phyloP scores from a whole-genome alignment of 2,113 vertebrate genomes.

The Leptodactylus fuscus region DNA sequence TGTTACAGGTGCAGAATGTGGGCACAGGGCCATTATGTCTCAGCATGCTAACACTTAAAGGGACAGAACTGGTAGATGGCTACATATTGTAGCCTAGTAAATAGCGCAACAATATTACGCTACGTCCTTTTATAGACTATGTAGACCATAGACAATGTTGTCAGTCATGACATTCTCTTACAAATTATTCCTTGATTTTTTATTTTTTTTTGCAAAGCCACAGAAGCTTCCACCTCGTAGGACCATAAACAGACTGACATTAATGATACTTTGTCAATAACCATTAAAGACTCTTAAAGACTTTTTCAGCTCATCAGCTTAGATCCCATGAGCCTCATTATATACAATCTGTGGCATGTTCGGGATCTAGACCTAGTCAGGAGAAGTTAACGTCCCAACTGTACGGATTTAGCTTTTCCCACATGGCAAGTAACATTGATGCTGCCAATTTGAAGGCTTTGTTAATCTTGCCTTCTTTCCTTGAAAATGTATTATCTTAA shows the following conservation, averaged over 20 bases:
- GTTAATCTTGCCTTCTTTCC: conserved; percentile 34
- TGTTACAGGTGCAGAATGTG: not conserved
- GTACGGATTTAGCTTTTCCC: conserved; percentile 43
- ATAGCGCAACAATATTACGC: not conserved
- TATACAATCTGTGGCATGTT: conserved; percentile 48
- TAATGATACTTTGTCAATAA: conserved; percentile 60
- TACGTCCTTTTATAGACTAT: not conserved
- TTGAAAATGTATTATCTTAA: conserved; percentile 29
- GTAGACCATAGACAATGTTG: not conserved
- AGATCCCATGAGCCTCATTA: conserved; percentile 56
- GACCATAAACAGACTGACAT: conserved; percentile 36
- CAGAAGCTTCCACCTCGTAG: not conserved
- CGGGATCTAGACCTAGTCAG: conserved; percentile 24
- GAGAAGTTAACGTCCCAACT: conserved; percentile 30
- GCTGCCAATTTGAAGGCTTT: conserved; percentile 52
- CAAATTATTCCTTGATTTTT: not conserved
- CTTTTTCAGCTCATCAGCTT: conserved; percentile 49
- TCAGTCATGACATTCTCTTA: not conserved
- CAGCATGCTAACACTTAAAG: not conserved
- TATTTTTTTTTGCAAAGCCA: not conserved
- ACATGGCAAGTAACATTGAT: conserved; percentile 30
- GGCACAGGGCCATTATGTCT: not conserved
- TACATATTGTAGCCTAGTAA: not conserved
- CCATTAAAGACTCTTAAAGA: conserved; percentile 49
- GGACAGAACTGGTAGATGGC: not conserved